Percentiles rank a stretch among this genome's conserved stretches.
These are phyloP conservation scores for Cololabis saira DNA, from an alignment of 2,113 vertebrate species.

Conservation along the genomic window DNA sequence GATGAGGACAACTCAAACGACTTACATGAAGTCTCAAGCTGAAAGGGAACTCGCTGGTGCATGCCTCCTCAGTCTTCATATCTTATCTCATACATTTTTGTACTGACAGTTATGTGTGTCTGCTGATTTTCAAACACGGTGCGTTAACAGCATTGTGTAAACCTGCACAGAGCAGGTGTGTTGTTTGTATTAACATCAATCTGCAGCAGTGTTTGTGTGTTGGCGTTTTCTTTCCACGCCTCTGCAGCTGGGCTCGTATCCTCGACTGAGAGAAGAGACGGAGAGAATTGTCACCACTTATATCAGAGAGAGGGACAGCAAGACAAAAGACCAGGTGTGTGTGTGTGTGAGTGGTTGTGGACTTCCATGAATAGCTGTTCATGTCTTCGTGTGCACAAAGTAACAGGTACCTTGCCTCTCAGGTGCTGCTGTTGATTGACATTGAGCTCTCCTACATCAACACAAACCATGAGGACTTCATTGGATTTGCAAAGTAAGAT, in stretches of 20 bases:
- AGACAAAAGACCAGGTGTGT: constrained; percentile 94
- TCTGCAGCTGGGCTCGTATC: constrained; percentile 90
- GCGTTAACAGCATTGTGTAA: constrained; percentile 6
- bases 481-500: constrained; percentile 96
- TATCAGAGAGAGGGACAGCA: constrained; percentile 91
- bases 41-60: constrained; percentile 26
- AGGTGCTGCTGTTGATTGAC: constrained; percentile 96
- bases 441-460: constrained; percentile 99
- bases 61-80: constrained; percentile 27
- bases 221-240: constrained; percentile 5
- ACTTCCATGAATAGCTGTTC: neutral
- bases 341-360: neutral
- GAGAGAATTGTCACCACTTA: constrained; percentile 95
- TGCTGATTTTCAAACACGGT: neutral
- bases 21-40: constrained; percentile 29
- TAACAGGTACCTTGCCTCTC: constrained; percentile 9
- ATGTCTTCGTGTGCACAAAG: neutral
- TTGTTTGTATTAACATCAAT: constrained; percentile 28
- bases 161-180: constrained; percentile 6
- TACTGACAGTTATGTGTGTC: constrained; percentile 2
- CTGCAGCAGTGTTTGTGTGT: constrained; percentile 57
- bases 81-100: neutral
- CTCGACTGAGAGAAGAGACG: constrained; percentile 91
- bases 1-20: no score
- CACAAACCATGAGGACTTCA: constrained; percentile 98